Base-by-base conservation (phyloP, 2,797 vertebrate species). In the Holocentrus rufus region DNA sequence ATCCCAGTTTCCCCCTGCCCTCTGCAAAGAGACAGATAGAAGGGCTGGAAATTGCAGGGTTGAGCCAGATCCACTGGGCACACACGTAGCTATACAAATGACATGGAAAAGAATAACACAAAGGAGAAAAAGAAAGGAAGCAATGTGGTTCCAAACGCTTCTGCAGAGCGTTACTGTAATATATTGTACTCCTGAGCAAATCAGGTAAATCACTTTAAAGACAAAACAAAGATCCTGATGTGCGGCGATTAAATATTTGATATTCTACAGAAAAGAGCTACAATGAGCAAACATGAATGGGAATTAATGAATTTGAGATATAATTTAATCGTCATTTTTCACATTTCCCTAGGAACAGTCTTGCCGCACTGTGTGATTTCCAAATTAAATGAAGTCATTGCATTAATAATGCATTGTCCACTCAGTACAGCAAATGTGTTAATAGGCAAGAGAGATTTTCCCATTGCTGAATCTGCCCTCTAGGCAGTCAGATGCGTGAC, bases 351-450 rank as follows among this genome's bases (percentile, higher is more conserved):
- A 50, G 63, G 69, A 85, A 68, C 55, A 69, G 80, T 85, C 74
- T 54, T 65, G 80, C 80, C 77, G 77, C 77, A 72, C 71, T 71
- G 83, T 86, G 82, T 84, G 87, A 89, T 87, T 88, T 85, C 73
- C 74, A 81, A 90, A 89, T 91, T 85, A 89, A 89, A 89, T 76
- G 80, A 90, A 91, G 82, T 74, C 81, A 47, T 69, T 57, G 65
- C 82, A 88, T 92, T 90, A 92, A 91, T 91, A 91, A 92, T 86
- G 79, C 81, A 91, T 89, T 34, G 84, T 90, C 85, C 86, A 86
- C 89, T 90, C 85, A 87, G 77, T 64, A 71, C 65, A 80, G 90
- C 81, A 85, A 89, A 91, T 82, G 83, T 77, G 80, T 80, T 87
- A 83, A 88, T 77, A 83, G 75, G 61, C 61, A 64, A 84, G 70